These are phyloP conservation scores for Empis stercorea DNA, from an alignment of 2,888 invertebrate genomes.

Conservation along the genomic window DNA sequence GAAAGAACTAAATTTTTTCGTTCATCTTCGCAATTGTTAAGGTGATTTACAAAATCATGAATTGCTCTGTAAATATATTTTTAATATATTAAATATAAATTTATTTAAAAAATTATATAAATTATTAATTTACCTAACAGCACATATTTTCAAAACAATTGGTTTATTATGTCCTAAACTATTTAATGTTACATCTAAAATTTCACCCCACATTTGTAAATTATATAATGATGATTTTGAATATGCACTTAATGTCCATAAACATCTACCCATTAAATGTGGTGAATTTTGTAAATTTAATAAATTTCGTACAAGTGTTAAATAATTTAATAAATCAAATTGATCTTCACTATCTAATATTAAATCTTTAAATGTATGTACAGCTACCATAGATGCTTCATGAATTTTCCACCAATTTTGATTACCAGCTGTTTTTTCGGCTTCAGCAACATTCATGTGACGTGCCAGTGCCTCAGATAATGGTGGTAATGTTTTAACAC, in stretches of 20 bases:
- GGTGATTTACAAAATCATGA: slow-evolving; percentile 36
- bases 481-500: slow-evolving; percentile 40
- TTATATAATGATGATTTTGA: slow-evolving; percentile 31
- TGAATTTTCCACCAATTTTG: slow-evolving; percentile 52
- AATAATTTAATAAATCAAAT: slow-evolving; percentile 33
- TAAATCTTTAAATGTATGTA: slow-evolving; percentile 41
- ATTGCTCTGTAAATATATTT: slow-evolving; percentile 19
- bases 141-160: slow-evolving; percentile 28
- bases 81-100: not conserved
- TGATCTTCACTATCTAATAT: slow-evolving; percentile 30
- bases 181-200: slow-evolving; percentile 26
- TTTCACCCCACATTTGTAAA: slow-evolving; percentile 30
- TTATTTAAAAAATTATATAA: no score
- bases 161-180: slow-evolving; percentile 30
- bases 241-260: slow-evolving; percentile 34
- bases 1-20: slow-evolving; percentile 33
- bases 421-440: slow-evolving; percentile 37
- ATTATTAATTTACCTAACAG: slow-evolving; percentile 32
- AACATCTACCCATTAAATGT: slow-evolving; percentile 30
- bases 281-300: slow-evolving; percentile 29
- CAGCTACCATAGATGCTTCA: slow-evolving; percentile 50
- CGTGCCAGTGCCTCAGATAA: slow-evolving; percentile 45
- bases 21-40: slow-evolving; percentile 37
- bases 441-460: slow-evolving; percentile 45
- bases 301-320: slow-evolving; percentile 30